A percentile compares a stretch with the other conserved stretches of the same genome.
Evolutionary conservation across 2,888 invertebrate genomes (phyloP).

Genomic region (Callinectes sapidus): DNA sequence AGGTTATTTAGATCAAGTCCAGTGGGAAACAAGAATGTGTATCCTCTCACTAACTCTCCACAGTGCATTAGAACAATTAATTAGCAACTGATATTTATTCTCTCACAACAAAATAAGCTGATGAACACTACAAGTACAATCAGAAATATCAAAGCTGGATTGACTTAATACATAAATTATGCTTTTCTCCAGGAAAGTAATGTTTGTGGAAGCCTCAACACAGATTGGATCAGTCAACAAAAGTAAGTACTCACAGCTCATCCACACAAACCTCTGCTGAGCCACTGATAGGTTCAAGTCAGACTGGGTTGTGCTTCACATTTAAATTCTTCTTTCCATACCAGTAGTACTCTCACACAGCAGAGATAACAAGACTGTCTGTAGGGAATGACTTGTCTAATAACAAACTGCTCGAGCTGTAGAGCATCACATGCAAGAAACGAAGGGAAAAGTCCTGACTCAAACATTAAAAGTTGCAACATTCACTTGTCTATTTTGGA

Average conservation of each 20-base stretch:
- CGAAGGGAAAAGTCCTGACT: background rate
- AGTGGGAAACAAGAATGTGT: background rate
- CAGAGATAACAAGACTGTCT: background rate
- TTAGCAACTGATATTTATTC: background rate
- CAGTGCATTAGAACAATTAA: background rate
- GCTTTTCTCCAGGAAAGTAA: background rate
- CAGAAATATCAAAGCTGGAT: background rate
- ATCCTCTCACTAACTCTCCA: background rate
- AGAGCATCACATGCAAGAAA: background rate
- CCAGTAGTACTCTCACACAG: background rate
- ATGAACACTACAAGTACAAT: background rate
- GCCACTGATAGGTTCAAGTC: background rate
- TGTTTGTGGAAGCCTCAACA: background rate
- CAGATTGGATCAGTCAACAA: background rate
- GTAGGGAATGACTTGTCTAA: background rate
- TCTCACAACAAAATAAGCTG: background rate
- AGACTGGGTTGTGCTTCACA: background rate
- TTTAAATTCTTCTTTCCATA: background rate
- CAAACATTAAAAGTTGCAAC: background rate
- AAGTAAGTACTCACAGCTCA: background rate
- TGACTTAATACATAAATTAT: background rate
- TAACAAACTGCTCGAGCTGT: background rate
- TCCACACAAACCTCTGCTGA: background rate
- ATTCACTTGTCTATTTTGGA: background rate
- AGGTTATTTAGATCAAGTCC: constrained; percentile 1